Evolutionary conservation across 2,113 vertebrate genomes (phyloP), one percentile per base, ranked within the genome.

Genomic region (Ranitomeya imitator): DNA sequence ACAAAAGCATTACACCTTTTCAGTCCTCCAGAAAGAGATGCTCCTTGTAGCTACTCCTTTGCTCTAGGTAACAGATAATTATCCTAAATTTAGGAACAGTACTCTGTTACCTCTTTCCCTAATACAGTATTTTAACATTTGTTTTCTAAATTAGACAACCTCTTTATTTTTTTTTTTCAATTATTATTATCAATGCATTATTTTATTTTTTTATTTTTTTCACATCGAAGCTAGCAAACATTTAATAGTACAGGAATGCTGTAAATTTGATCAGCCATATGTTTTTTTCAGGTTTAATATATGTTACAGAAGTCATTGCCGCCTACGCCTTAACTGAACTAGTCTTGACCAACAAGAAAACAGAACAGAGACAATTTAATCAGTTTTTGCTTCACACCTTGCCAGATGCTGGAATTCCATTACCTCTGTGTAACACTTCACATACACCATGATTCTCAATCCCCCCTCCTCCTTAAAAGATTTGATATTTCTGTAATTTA

Each of bases 191-290:
- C 31, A 83, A 54, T 51, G 19, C 2, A 67, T 11, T 69, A 69
- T 45, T 45, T 45, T 45, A 45, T 45, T 45, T 45, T 4, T 45
- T 71, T 59, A 82, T 60, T 19, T 76, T 76, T 84, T 76, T 45
- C 60, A n/a, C 26, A n/a, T 23, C 12, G 9, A 31, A 60, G 45
- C 90, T 93, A 92, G 90, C 90, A 91, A 94, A 92, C 81, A 92
- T 94, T 94, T 94, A 95, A 91, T 93, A 85, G 52, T 0, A 92
- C 92, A 91, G 92, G 90, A 93, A 93, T 94, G 89, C 93, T 93
- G 92, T 94, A 93, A 93, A 94, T 93, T 93, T 94, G 94, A 95
- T 94, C 94, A 92, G 84, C 92, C 94, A 95, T 93, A 93, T 95
- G 94, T 93, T 89, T 93, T 93, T 93, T 92, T 94, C 90, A 92